Conservation (phyloP, 2,797 vertebrate species). For the Nyctibius grandis region DNA sequence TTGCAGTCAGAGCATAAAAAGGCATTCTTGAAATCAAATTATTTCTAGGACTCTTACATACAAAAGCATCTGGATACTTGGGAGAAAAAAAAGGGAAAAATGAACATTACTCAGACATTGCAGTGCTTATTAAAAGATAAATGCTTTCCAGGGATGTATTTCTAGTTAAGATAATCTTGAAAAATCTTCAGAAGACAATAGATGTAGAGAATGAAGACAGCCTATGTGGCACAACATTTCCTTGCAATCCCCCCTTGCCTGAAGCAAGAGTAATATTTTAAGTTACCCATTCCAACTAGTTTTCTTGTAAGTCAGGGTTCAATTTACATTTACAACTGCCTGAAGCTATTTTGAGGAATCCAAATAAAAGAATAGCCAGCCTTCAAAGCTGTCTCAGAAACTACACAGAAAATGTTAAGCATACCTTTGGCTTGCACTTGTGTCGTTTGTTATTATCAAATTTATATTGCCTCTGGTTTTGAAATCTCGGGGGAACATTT, state of each 20-base stretch:
- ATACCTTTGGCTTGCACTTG: not conserved
- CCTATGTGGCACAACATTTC: not conserved
- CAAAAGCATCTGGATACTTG: not conserved
- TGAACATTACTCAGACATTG: not conserved
- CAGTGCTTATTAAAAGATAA: not conserved
- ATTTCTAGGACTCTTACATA: not conserved
- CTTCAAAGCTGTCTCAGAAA: conserved; percentile 11
- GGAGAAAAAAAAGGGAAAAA: not conserved
- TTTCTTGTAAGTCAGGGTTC: conserved; percentile 9
- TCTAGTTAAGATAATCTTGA: not conserved
- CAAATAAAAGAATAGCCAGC: not conserved
- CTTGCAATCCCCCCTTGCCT: not conserved
- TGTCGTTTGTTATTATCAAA: not conserved
- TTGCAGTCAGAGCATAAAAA: not conserved
- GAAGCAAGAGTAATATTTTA: not conserved
- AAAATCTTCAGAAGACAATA: not conserved
- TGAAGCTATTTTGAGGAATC: conserved; percentile 5
- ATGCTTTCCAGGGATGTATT: not conserved
- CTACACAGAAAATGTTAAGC: not conserved
- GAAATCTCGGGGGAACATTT: conserved; percentile 20
- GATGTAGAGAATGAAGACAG: not conserved
- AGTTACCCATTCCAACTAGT: not conserved
- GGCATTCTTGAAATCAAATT: not conserved
- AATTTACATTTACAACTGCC: not conserved
- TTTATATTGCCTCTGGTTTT: not conserved